A percentile compares a stretch with the other conserved stretches of the same genome.
These are phyloP conservation scores for Leucophora obtusa DNA, from an alignment of 2,888 invertebrate genomes.

Conservation along the genomic window DNA sequence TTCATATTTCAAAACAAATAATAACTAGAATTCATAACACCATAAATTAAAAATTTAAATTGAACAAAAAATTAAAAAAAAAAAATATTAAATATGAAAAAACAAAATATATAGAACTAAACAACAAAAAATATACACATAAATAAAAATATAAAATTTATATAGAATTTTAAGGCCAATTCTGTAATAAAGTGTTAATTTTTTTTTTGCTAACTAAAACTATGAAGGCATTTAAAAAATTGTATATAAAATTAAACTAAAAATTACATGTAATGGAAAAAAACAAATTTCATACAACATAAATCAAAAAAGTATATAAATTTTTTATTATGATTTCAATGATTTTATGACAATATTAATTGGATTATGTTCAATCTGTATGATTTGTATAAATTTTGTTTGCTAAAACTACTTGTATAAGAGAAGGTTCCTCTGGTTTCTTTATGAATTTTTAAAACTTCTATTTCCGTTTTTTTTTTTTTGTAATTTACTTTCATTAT, in stretches of 20 bases:
- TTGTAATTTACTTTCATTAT: neutral
- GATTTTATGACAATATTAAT: neutral
- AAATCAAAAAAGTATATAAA: neutral
- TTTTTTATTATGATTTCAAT: neutral
- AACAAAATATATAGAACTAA: conserved; percentile 44
- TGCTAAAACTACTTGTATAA: neutral
- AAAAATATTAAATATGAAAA: conserved; percentile 9
- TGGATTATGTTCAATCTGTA: neutral
- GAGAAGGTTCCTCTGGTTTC: conserved; percentile 46
- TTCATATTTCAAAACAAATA: conserved; percentile 52
- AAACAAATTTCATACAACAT: neutral
- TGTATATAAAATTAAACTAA: conserved; percentile 36
- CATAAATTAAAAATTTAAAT: conserved; percentile 63
- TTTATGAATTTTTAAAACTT: conserved; percentile 6
- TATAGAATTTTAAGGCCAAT: conserved; percentile 55
- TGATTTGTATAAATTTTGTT: neutral
- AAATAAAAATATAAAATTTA: conserved; percentile 46
- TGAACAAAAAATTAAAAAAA: conserved; percentile 58
- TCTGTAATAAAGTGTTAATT: conserved; percentile 57
- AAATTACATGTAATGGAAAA: conserved; percentile 1
- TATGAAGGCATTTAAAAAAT: conserved; percentile 8
- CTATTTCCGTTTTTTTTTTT: neutral
- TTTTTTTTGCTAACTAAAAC: conserved; percentile 46
- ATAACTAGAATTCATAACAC: conserved; percentile 59
- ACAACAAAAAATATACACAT: conserved; percentile 40